Base-by-base conservation (phyloP, 2,113 vertebrate species). In the Plectropomus leopardus region DNA sequence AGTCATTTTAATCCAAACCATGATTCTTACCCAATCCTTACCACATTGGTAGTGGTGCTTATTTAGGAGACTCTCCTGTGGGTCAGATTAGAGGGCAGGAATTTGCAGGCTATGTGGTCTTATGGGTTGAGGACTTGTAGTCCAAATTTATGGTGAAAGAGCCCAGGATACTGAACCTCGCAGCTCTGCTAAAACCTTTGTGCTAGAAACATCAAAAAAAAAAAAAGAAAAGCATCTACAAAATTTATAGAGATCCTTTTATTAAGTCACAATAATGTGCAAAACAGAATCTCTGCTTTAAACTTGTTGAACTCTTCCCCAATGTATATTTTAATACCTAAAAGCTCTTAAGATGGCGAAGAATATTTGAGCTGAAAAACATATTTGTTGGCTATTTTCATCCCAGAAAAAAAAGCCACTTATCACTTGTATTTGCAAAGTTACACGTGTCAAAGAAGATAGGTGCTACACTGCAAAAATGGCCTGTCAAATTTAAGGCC, bases 301-400 rank as follows among this genome's bases (percentile, higher is more conserved):
- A 72, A 59, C 64, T 57, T 72, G 28, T n/a, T 74, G 47, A 66
- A 65, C 32, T 71, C n/a, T 64, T 58, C 17, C 23, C 26, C 55
- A 19, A 54, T 72, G 64, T 76, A 58, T 51, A 63, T 63, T 44
- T 71, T 5, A 75, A 24, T 9, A 32, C n/a, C n/a, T 23, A 16
- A 80, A 40, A 53, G 36, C 57, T 54, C 30, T 36, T 1, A 77
- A 55, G 21, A 77, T 44, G 34, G 21, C 32, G 26, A 65, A 60
- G 13, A 51, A 64, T 15, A 21, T 70, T 32, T 36, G 5, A 15
- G 9, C 58, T 66, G 5, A 68, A 30, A 74, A 44, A 72, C 5
- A 19, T 5, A 24, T 50, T 50, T 32, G 10, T 45, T 53, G 32
- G 17, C 14, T 72, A 76, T 88, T 76, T 82, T 72, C 51, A 50